Evolutionary conservation across 2,797 vertebrate genomes (phyloP).

Genomic region (Poecilia gillii): DNA sequence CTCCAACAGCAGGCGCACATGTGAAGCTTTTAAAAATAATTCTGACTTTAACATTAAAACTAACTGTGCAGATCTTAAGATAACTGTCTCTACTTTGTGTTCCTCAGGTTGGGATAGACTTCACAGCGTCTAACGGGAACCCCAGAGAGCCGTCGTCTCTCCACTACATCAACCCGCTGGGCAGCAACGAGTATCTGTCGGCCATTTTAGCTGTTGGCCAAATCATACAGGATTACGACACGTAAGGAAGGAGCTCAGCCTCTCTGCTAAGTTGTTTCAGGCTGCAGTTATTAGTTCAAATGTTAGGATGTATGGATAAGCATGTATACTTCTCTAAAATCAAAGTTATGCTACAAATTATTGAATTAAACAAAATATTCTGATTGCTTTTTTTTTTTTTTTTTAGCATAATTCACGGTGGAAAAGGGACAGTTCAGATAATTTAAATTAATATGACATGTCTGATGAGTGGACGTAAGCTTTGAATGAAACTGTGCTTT

Average conservation of each 20-base stretch:
- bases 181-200: conserved; percentile 94
- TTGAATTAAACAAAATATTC: background rate
- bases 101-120: conserved; percentile 95
- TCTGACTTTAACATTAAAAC: background rate
- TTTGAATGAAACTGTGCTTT: background rate
- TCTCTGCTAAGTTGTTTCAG: background rate
- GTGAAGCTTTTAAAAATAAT: background rate
- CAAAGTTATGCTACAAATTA: background rate
- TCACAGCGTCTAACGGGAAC: conserved; percentile 97
- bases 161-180: conserved; percentile 97
- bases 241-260: conserved; percentile 79
- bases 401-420: background rate
- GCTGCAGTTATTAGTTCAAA: background rate
- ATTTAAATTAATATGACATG: background rate
- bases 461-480: background rate
- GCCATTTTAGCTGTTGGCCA: conserved; percentile 98
- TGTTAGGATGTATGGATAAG: no score
- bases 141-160: conserved; percentile 93
- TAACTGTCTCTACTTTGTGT: conserved; percentile 19
- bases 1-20: background rate
- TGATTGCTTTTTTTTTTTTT: no score
- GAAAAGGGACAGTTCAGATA: background rate
- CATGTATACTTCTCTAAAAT: background rate
- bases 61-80: background rate
- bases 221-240: conserved; percentile 99